Base-by-base conservation (phyloP, 1,140 invertebrate species). In the Orussus abietinus region DNA sequence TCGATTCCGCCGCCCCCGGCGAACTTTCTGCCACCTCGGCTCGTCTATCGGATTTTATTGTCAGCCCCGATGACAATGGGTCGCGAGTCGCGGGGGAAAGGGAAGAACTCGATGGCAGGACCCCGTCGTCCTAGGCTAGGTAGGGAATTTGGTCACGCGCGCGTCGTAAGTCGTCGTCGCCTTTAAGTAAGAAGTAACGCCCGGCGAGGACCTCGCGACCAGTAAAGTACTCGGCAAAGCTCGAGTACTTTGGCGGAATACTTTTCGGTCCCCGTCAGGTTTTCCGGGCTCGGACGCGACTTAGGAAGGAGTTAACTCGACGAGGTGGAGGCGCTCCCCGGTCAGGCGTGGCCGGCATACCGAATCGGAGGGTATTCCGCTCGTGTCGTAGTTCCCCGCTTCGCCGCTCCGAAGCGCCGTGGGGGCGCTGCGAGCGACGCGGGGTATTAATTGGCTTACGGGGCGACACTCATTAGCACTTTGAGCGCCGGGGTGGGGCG, bases 401-500 rank as follows among this genome's bases (percentile, higher is more conserved):
- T n/a, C n/a, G n/a, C n/a, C n/a, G n/a, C n/a, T n/a, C n/a, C n/a
- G n/a, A n/a, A n/a, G n/a, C n/a, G n/a, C n/a, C n/a, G n/a, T n/a
- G n/a, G n/a, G n/a, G n/a, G n/a, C n/a, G n/a, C 15, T 21, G 33
- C 4, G 33, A 33, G 31, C 17, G 31, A 5, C 12, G 3, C 12
- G 31, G 51, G 64, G 65, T 63, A 72, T 74, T 71, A 74, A 74
- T 74, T 74, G 69, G 71, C 69, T 74, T 74, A 72, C 66, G 66
- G 66, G 66, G 66, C 64, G 69, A 72, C 69, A 67, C 66, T 72
- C 68, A 74, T 71, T 71, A 74, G 68, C 68, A 74, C 68, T 70
- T 70, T 69, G 64, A 68, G 62, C 58, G 57, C 58, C 55, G 58
- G 53, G 56, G 45, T n/a, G n/a, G n/a, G n/a, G 31, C 31, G 17